Base-by-base conservation (phyloP, 92 coral and sea anemone genomes). In the Micromussa lordhowensis region DNA sequence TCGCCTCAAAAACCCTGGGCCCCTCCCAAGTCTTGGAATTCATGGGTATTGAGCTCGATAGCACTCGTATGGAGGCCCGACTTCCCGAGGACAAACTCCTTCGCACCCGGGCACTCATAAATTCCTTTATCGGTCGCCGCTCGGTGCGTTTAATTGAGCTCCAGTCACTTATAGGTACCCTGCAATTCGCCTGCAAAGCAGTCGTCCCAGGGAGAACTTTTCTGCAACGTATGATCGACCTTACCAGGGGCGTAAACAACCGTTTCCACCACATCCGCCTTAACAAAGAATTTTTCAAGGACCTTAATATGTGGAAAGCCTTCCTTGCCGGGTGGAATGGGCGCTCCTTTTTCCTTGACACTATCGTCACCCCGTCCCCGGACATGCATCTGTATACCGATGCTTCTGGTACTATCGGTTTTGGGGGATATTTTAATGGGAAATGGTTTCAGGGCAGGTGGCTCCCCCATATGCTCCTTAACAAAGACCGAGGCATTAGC, bases 381-480 rank as follows among this genome's bases (percentile, higher is more conserved):
- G n/a, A 75, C 11, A 82, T 85, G 15, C 83, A 59, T 2, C 80
- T 93, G 6, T 78, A 80, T 55, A 90, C 96, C 31, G 96, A 93
- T 82, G 93, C 93, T 59, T 79, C 96, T 0, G 93, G 93, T 15
- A 68, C 90, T 1, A 3, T 93, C 2, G 93, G 96, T 30, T 87
- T 17, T 68, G 92, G 93, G 61, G 93, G 91, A 1, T 83, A 40
- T 53, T 87, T 90, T 30, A 80, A 77, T 13, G 9, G 72, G 3
- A 81, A 94, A 13, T 91, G 93, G 96, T 85, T 91, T 44, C 94
- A 89, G 71, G 91, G 96, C 22, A 34, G 82, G 4, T 94, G 91
- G 93, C 78, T 36, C 7, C 57, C 57, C 57, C 57, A 81, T 32
- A 86, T 88, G 76, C 92, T 69, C 4, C 84, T 91, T 31, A 82